A percentile compares a stretch with the other conserved stretches of the same genome.
Evolutionary conservation across 2,113 vertebrate genomes (phyloP).

Genomic region (Cyanistes caeruleus): DNA sequence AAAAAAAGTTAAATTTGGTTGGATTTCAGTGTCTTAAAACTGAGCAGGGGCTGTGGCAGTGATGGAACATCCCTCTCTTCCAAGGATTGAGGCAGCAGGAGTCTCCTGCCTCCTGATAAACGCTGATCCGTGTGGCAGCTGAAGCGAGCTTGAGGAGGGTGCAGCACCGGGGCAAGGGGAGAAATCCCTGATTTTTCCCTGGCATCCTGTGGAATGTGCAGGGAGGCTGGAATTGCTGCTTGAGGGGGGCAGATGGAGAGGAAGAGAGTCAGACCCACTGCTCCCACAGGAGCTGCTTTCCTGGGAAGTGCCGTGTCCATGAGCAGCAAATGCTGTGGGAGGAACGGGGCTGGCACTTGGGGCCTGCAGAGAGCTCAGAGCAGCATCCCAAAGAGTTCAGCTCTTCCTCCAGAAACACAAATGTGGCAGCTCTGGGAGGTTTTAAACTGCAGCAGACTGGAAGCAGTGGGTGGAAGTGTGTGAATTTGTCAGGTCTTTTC

Average conservation of each 20-base stretch:
- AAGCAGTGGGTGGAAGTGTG: neutral
- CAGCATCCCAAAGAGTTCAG: neutral
- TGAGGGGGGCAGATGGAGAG: neutral
- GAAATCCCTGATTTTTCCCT: neutral
- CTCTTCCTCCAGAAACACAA: neutral
- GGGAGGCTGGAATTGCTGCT: neutral
- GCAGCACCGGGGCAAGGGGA: neutral
- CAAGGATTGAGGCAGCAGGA: neutral
- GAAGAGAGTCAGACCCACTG: neutral
- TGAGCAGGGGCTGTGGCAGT: neutral
- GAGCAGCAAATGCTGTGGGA: neutral
- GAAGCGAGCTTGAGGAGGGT: neutral
- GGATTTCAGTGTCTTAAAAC: neutral
- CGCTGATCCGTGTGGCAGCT: accelerated
- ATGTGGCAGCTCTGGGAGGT: neutral
- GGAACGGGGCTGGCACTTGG: neutral
- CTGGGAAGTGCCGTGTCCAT: neutral
- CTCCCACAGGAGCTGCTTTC: neutral
- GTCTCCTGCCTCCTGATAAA: neutral
- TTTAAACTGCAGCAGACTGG: neutral
- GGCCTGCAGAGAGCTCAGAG: neutral
- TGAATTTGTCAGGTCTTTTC: neutral
- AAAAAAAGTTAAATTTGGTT: neutral
- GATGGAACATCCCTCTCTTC: accelerated
- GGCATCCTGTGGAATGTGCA: neutral